phyloP scores from a whole-genome alignment of 2,888 invertebrate species.

The Apeira syringaria region DNA sequence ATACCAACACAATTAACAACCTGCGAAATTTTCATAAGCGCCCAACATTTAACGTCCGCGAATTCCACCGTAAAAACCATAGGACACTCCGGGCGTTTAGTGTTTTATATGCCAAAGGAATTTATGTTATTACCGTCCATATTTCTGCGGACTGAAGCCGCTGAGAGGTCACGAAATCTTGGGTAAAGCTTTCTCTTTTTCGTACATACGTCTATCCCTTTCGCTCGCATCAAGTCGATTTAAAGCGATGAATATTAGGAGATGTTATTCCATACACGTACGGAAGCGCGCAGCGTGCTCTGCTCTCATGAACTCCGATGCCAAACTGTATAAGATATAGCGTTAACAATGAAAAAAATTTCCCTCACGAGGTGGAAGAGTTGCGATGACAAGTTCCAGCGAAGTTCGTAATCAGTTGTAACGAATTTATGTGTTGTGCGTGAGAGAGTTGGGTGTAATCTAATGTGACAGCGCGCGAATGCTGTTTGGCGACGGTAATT shows the following conservation, averaged over 20 bases:
- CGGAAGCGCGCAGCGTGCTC: slow-evolving; percentile 59
- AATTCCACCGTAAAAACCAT: slow-evolving; percentile 64
- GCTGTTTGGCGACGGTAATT: slow-evolving; percentile 28
- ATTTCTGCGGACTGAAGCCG: slow-evolving; percentile 80
- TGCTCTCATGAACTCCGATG: slow-evolving; percentile 79
- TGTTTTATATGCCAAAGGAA: slow-evolving; percentile 84
- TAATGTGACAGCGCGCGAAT: slow-evolving; percentile 26
- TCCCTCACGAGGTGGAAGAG: slow-evolving; percentile 69
- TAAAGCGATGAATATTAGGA: slow-evolving; percentile 80
- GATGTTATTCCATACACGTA: slow-evolving; percentile 78
- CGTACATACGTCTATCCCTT: slow-evolving; percentile 50
- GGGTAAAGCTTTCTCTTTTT: slow-evolving; percentile 57
- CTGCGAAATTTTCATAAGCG: slow-evolving; percentile 59
- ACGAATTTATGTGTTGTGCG: slow-evolving; percentile 78
- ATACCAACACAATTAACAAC: slow-evolving; percentile 41
- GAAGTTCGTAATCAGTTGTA: slow-evolving; percentile 80
- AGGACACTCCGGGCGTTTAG: slow-evolving; percentile 80
- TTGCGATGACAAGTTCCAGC: slow-evolving; percentile 75
- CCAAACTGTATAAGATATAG: slow-evolving; percentile 72
- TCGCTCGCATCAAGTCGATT: slow-evolving; percentile 62
- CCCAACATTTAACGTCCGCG: slow-evolving; percentile 53
- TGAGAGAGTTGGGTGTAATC: slow-evolving; percentile 46
- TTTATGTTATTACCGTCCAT: slow-evolving; percentile 84
- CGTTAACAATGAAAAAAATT: slow-evolving; percentile 76
- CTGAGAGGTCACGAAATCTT: slow-evolving; percentile 83